Percentiles rank a stretch among this genome's conserved stretches.
These are phyloP conservation scores for Stenichneumon culpator DNA, from an alignment of 2,888 invertebrate species.

Conservation along the genomic window DNA sequence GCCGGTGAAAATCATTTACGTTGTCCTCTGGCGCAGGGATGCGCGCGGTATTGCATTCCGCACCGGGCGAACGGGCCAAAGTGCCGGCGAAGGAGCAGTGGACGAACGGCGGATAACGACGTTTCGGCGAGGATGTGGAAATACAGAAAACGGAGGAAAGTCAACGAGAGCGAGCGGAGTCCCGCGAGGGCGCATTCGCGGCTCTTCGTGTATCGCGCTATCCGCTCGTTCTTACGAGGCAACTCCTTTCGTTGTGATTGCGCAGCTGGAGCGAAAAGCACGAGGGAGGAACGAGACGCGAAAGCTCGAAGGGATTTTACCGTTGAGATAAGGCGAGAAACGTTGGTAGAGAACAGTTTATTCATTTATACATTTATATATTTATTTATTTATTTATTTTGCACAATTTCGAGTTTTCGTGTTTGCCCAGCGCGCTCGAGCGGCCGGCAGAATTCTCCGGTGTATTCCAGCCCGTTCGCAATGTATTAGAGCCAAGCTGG, in stretches of 20 bases:
- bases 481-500: conserved; percentile 16
- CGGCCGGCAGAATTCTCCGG: background rate
- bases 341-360: background rate
- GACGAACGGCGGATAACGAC: conserved; percentile 25
- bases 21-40: background rate
- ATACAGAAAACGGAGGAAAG: background rate
- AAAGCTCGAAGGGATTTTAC: background rate
- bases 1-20: conserved; percentile 31
- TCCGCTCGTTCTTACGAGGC: background rate
- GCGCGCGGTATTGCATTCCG: conserved; percentile 7
- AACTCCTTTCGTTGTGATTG: background rate
- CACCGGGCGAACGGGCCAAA: conserved; percentile 5
- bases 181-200: conserved; percentile 16
- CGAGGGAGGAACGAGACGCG: background rate
- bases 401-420: conserved; percentile 37
- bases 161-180: conserved; percentile 11
- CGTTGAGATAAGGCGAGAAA: background rate
- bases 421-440: background rate
- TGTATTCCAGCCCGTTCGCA: conserved; percentile 18
- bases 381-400: too few relatives aligned
- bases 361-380: too few relatives aligned
- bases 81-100: conserved; percentile 19
- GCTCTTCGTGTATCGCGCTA: conserved; percentile 10
- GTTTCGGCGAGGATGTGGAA: background rate
- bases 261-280: background rate